Base-by-base conservation (phyloP, 1,140 invertebrate species). In the Platyura marginata region DNA sequence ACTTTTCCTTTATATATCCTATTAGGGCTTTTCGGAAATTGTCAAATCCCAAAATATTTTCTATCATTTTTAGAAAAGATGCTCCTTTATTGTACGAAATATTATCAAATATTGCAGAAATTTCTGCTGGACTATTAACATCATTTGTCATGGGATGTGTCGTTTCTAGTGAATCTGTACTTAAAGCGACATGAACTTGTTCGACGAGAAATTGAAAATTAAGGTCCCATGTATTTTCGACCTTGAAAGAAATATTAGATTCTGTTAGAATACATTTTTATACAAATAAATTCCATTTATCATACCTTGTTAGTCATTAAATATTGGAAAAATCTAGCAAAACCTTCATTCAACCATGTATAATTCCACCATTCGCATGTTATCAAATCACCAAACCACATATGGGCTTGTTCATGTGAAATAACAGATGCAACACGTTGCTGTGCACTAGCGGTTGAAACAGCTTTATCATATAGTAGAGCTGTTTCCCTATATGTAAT, bases 11-110 rank as follows among this genome's bases (percentile, higher is more conserved):
- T 29, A 13, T 29, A 29, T 29, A 29, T 8, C 13, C 6, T 6
- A 6, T 59, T 23, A 84, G 53, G 3, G 76, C 78, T 41, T 59
- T 54, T 49, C 65, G 58, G 53, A 85, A 82, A 1, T 68, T 66
- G 0, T 65, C 56, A 22, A 65, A 58, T 3, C 77, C 76, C n/a
- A 87, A 62, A 23, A 79, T 69, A 50, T 79, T 69, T 47, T 75
- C 66, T 50, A 83, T 75, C 84, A 87, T 87, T 45, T 81, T 65
- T 15, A 88, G 74, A 11, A 89, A 56, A 10, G 71, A 64, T 2
- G 69, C 79, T 19, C 72, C 74, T 55, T 78, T 78, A 41, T 68
- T 70, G 46, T 78, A 78, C 1, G 68, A 68, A 40, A 77, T 67
- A 11, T 59, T 63, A 16, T 67, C 65, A 46, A 78, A 78, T 60